Conservation (phyloP, 2,113 vertebrate genomes). For the Ceyx cyanopectus region DNA sequence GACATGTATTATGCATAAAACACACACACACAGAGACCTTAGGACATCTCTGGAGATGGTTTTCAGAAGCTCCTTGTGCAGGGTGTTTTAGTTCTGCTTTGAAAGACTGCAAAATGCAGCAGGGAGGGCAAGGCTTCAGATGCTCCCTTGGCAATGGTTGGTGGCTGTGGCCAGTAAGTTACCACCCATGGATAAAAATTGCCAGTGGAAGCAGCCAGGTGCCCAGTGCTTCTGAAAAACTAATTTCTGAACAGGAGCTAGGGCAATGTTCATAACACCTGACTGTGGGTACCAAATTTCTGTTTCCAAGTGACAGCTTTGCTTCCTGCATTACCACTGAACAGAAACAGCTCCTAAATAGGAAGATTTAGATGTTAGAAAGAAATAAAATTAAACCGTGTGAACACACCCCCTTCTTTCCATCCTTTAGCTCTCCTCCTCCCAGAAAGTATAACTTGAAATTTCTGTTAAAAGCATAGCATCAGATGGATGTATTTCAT, state of each 20-base stretch:
- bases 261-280: neutral
- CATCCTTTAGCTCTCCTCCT: neutral
- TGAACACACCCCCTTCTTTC: neutral
- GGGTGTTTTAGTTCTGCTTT: neutral
- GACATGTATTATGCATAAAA: too few species aligned
- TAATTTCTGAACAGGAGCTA: neutral
- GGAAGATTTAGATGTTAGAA: neutral
- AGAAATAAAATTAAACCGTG: neutral
- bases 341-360: neutral
- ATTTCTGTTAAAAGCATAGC: neutral
- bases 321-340: neutral
- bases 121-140: neutral
- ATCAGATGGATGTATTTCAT: neutral
- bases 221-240: neutral
- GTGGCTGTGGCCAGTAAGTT: neutral
- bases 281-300: neutral
- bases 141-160: neutral
- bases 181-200: fast-evolving
- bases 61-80: neutral
- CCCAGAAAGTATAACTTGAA: neutral
- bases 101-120: neutral
- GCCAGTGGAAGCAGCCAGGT: neutral
- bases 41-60: neutral
- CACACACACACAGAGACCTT: neutral
- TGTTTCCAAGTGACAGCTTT: neutral